Evolutionary conservation across 2,888 invertebrate species (phyloP).

Genomic region (Seira sanloemensis): DNA sequence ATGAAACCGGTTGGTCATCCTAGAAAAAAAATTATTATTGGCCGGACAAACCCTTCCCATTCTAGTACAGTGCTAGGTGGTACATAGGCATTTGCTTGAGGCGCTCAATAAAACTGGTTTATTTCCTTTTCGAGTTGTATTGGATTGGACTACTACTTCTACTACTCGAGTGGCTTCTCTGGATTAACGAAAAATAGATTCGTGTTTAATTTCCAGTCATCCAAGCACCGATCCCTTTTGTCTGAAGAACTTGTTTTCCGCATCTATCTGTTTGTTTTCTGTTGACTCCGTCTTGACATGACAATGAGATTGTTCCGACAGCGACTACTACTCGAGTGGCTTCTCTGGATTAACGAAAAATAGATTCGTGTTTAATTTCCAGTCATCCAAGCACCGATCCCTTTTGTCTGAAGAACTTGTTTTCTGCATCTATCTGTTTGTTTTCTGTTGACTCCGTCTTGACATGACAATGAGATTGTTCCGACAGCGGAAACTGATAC

Average conservation of each 20-base stretch:
- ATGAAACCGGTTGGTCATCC: slow-evolving; percentile 5
- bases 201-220: background rate
- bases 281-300: slow-evolving; percentile 1
- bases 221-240: background rate
- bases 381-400: background rate
- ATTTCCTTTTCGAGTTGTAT: background rate
- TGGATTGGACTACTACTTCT: background rate
- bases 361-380: background rate
- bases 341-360: background rate
- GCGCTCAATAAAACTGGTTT: background rate
- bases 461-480: slow-evolving; percentile 10
- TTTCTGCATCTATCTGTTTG: background rate
- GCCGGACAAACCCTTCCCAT: background rate
- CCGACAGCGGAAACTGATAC: background rate
- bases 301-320: background rate
- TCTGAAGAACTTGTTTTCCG: background rate
- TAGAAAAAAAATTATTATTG: background rate
- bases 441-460: background rate
- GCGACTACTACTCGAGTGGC: background rate
- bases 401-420: background rate
- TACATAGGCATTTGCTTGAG: background rate
- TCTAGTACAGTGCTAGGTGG: background rate
- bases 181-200: background rate
- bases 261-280: background rate
- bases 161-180: background rate